These are phyloP conservation scores for Hippocampus barbouri DNA, from an alignment of 2,113 vertebrate genomes.

Conservation along the genomic window DNA sequence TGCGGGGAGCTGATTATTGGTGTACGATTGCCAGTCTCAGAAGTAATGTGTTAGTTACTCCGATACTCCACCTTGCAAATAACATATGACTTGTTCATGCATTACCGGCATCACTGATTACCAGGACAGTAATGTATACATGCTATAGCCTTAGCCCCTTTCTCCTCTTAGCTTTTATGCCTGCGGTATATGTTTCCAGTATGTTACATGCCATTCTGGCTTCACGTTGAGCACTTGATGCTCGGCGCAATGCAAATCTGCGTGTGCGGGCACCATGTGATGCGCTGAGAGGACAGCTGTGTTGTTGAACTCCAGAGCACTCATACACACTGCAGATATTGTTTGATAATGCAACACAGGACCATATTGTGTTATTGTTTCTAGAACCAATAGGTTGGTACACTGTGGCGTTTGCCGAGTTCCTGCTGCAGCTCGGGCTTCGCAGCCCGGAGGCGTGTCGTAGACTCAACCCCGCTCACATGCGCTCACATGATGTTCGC, in stretches of 20 bases:
- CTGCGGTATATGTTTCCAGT: neutral
- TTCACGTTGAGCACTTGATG: neutral
- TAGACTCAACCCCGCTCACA: constrained; percentile 59
- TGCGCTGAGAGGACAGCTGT: constrained; percentile 3
- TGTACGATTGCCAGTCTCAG: too few species aligned
- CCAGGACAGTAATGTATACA: too few species aligned
- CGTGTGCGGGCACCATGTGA: constrained; percentile 19
- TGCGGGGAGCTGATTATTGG: too few species aligned
- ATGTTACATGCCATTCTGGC: neutral
- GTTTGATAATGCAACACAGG: constrained; percentile 4
- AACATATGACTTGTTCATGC: too few species aligned
- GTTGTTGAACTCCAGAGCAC: constrained; percentile 1
- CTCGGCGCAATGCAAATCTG: neutral
- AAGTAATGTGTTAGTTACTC: too few species aligned
- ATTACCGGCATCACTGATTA: too few species aligned
- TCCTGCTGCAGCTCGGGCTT: constrained; percentile 10
- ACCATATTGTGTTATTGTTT: constrained; percentile 1
- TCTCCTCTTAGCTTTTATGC: too few species aligned
- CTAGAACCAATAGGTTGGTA: neutral
- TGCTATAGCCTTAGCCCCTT: neutral
- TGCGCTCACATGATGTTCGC: constrained; percentile 70
- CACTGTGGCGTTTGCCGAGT: constrained; percentile 6
- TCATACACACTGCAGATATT: neutral
- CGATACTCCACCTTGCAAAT: too few species aligned
- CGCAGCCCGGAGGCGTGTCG: constrained; percentile 42